These are phyloP conservation scores for Passer domesticus DNA, from an alignment of 2,113 vertebrate genomes.

Conservation along the genomic window DNA sequence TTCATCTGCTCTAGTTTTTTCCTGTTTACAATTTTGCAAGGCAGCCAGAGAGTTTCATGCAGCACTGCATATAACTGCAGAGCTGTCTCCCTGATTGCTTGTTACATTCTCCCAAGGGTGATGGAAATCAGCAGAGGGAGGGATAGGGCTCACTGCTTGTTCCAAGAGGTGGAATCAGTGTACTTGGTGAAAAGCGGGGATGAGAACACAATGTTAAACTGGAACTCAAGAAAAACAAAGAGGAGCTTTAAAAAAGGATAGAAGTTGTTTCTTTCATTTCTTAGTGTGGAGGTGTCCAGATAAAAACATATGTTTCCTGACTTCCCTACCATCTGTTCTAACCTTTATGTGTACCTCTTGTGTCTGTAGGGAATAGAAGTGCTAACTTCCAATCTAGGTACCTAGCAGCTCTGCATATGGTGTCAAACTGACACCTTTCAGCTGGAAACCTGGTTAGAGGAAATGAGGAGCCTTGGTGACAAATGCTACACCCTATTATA, in stretches of 20 bases:
- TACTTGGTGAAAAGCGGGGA: not conserved
- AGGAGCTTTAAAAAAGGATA: not conserved
- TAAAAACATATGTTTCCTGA: slow-evolving; percentile 42
- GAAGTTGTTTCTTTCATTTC: not conserved
- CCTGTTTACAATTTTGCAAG: not conserved
- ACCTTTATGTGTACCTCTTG: slow-evolving; percentile 10
- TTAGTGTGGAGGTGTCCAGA: slow-evolving; percentile 25
- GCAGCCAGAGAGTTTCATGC: not conserved
- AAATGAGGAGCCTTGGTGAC: slow-evolving; percentile 10
- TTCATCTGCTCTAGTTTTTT: not conserved
- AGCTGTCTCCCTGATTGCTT: not conserved
- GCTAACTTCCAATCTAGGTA: slow-evolving; percentile 40
- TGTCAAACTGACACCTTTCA: slow-evolving; percentile 53
- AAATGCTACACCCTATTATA: not conserved
- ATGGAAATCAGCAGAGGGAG: not conserved
- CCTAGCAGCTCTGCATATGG: slow-evolving; percentile 37
- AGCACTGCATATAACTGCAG: not conserved
- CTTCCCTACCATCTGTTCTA: slow-evolving; percentile 53
- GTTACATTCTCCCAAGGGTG: not conserved
- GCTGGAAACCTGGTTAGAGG: slow-evolving; percentile 16
- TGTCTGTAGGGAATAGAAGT: slow-evolving; percentile 29
- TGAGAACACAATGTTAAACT: not conserved
- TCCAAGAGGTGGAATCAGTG: not conserved
- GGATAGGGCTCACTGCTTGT: not conserved
- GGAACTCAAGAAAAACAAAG: not conserved